Percentiles rank a stretch among this genome's conserved stretches.
Conservation (phyloP, 2,113 vertebrate genomes). For the Bombycilla garrulus region DNA sequence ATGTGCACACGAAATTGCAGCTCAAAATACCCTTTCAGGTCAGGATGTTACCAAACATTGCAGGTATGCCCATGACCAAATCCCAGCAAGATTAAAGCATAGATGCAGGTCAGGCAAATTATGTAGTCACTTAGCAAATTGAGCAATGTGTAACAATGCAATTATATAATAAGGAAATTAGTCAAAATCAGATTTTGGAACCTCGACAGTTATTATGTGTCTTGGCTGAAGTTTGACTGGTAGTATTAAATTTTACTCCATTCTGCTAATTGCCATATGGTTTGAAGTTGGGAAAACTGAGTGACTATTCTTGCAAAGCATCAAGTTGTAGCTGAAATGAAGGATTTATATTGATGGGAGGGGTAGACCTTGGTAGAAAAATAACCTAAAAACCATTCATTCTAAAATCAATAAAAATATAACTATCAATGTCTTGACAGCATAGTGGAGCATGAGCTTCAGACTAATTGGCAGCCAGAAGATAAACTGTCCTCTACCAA, state of each 20-base stretch:
- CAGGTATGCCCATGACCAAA: not conserved
- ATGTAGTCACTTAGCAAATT: conserved; percentile 49
- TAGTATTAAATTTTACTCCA: conserved; percentile 22
- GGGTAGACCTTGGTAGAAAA: not conserved
- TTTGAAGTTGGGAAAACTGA: not conserved
- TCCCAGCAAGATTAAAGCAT: not conserved
- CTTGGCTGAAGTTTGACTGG: conserved; percentile 1
- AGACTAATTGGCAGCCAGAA: not conserved
- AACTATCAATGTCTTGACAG: not conserved
- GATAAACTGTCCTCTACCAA: not conserved
- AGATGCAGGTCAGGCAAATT: not conserved
- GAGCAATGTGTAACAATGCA: conserved; percentile 14
- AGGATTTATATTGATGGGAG: conserved; percentile 28
- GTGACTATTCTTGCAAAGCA: not conserved
- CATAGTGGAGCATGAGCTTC: not conserved
- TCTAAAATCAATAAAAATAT: not conserved
- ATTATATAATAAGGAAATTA: conserved; percentile 51
- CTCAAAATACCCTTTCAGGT: not conserved
- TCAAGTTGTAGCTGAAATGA: not conserved
- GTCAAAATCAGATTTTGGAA: conserved; percentile 23
- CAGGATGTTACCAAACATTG: not conserved
- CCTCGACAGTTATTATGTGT: not conserved
- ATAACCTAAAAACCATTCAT: not conserved
- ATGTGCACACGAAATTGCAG: not conserved
- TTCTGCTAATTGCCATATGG: conserved; percentile 3